phyloP scores from a whole-genome alignment of 1,140 invertebrate species.

The Heliconius congener region DNA sequence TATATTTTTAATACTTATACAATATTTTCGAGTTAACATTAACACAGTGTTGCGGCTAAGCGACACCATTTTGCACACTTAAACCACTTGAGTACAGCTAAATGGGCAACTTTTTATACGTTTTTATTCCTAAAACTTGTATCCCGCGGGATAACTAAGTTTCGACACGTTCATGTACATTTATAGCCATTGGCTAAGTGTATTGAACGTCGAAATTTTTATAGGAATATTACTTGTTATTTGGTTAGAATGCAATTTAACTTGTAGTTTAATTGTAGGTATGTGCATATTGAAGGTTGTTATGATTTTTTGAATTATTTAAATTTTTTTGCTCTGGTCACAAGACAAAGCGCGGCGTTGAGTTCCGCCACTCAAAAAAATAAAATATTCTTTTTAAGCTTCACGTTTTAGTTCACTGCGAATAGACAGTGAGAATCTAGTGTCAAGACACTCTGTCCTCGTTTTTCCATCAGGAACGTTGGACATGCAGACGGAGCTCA shows the following conservation, averaged over 20 bases:
- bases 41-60: not conserved
- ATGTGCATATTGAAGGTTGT: no score
- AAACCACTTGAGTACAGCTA: constrained; percentile 13
- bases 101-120: constrained; percentile 40
- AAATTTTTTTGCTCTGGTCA: no score
- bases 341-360: no score
- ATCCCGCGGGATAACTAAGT: constrained; percentile 24
- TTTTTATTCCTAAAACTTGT: constrained; percentile 29
- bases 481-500: no score
- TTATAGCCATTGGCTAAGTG: constrained; percentile 24
- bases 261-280: not conserved
- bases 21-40: not conserved
- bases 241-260: not conserved
- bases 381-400: no score
- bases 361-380: no score
- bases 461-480: no score
- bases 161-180: constrained; percentile 30
- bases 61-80: constrained; percentile 24
- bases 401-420: no score
- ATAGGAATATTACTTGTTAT: not conserved
- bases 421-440: no score
- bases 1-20: not conserved
- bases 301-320: no score
- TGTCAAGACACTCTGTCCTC: no score
- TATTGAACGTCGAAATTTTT: not conserved